These are phyloP conservation scores for Leptopilina boulardi DNA, from an alignment of 1,140 invertebrate genomes.

Conservation along the genomic window DNA sequence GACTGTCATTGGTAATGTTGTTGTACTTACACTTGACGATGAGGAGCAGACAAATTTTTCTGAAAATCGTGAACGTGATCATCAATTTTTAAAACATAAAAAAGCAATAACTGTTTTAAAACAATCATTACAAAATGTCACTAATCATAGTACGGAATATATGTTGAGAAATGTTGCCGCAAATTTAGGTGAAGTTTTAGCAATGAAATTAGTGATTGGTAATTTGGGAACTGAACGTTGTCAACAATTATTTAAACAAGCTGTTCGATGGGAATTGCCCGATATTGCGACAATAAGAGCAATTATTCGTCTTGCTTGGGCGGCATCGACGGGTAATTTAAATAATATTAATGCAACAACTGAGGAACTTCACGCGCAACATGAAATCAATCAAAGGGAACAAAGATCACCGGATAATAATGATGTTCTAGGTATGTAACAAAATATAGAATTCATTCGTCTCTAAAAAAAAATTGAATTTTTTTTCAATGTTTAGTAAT, in stretches of 20 bases:
- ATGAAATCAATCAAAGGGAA: conserved; percentile 75
- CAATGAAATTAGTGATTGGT: conserved; percentile 77
- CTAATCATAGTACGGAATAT: conserved; percentile 82
- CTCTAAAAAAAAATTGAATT: conserved; percentile 7
- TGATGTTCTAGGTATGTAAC: conserved; percentile 72
- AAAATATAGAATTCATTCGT: too few relatives aligned
- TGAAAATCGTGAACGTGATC: conserved; percentile 71
- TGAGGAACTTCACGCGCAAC: conserved; percentile 80
- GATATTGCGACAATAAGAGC: conserved; percentile 82
- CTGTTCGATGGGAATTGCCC: conserved; percentile 81
- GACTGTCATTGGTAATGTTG: conserved; percentile 88
- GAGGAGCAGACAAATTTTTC: conserved; percentile 59
- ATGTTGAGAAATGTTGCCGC: conserved; percentile 84
- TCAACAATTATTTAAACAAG: conserved; percentile 76
- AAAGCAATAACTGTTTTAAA: conserved; percentile 79
- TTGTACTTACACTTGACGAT: conserved; percentile 80
- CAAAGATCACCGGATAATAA: conserved; percentile 75
- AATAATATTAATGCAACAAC: conserved; percentile 81
- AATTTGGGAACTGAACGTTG: conserved; percentile 75
- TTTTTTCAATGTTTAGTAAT: conserved; percentile 32
- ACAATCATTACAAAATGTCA: conserved; percentile 83
- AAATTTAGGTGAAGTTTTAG: conserved; percentile 85
- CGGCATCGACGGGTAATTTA: conserved; percentile 84
- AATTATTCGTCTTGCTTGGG: conserved; percentile 87
- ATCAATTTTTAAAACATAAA: conserved; percentile 70